Conservation (phyloP, 92 coral and sea anemone species). For the Parazoanthus atlanticus region DNA sequence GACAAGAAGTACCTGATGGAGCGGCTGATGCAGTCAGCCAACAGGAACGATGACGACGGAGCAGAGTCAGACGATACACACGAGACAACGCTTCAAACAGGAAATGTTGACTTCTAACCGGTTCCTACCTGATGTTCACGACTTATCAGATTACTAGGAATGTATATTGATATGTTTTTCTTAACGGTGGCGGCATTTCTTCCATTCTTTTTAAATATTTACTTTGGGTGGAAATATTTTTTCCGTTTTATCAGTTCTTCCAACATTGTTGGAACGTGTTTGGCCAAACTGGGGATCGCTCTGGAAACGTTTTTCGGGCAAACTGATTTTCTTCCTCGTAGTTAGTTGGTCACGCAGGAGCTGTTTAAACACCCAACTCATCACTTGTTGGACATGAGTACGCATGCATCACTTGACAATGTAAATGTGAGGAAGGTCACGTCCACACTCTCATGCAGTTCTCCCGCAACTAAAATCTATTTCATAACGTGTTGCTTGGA, state of each 20-base stretch:
- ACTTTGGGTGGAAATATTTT: too few species aligned
- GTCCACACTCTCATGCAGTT: too few species aligned
- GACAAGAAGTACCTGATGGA: conserved; percentile 98
- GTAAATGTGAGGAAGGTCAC: too few species aligned
- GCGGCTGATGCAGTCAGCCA: conserved; percentile 62
- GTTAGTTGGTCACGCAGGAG: background rate
- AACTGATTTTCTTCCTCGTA: background rate
- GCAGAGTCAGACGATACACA: conserved; percentile 51
- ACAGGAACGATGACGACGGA: conserved; percentile 50
- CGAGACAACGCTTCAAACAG: conserved; percentile 55
- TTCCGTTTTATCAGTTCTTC: background rate
- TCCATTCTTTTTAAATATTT: background rate
- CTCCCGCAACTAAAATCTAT: too few species aligned
- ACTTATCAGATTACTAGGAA: background rate
- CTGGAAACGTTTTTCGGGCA: background rate
- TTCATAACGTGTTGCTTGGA: too few species aligned
- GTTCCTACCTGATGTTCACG: background rate
- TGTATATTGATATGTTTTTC: too few species aligned
- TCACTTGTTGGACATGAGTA: too few species aligned
- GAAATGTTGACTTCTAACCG: conserved; percentile 58
- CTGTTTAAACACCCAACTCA: background rate
- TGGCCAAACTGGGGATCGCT: background rate
- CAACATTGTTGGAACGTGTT: background rate
- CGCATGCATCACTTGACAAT: too few species aligned
- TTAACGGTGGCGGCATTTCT: background rate